Base-by-base conservation (phyloP, 2,888 invertebrate genomes). In the Mesochorus sp. region DNA sequence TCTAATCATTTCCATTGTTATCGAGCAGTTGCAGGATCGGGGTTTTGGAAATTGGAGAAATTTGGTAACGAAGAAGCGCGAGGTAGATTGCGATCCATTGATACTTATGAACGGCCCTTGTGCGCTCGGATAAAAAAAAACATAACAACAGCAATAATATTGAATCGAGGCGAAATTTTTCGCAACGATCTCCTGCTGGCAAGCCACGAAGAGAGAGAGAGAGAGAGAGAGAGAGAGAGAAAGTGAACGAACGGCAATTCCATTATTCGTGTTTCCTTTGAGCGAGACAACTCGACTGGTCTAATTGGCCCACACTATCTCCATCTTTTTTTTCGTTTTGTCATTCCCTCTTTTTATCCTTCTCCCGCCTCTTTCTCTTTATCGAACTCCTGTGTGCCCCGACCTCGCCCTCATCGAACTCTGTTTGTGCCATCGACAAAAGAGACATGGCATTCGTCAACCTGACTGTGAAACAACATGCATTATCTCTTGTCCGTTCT, bases 221-320 rank as follows among this genome's bases (percentile, higher is more conserved):
- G 10, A 57, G 47, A 21, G 12, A 34, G 17, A 24, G 26, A 47
- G 68, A 17, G 17, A 59, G 39, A 24, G 12, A 21, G 28, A 67
- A 76, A 67, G 61, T 61, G 17, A 71, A 59, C 28, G 47, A 66
- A 71, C 53, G 59, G 24, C 66, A 67, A 76, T 76, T 71, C 59
- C 53, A 53, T 67, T 72, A 72, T 61, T 39, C 44, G 61, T 53
- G 51, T 59, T 71, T 61, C 61, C 76, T 76, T 76, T 76, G 76
- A 71, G 14, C 44, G 51, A 26, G 44, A 71, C 62, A 51, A 59
- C 51, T 59, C 66, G 47, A 62, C 62, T 47, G 66, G 53, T 72
- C 53, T 72, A 76, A 76, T 67, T 76, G 71, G 51, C 72, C 61
- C 53, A 61, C 47, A 72, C 53, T 67, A 47, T 53, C 47, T 37